Evolutionary conservation across 1,140 invertebrate genomes (phyloP).

Genomic region (Drosophila bocqueti): DNA sequence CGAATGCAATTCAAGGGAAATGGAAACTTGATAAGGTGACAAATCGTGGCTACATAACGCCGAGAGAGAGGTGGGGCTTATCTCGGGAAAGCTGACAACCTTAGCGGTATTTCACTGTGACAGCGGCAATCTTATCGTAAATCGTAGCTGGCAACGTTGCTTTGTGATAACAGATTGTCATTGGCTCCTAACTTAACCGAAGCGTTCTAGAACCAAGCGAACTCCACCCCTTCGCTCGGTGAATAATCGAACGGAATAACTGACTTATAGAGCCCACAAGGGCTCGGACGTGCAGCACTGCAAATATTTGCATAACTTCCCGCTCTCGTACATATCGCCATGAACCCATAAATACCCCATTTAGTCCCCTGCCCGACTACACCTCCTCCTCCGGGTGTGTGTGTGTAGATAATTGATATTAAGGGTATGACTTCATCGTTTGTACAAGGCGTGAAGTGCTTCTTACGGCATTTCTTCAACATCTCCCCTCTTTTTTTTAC

Average conservation of each 20-base stretch:
- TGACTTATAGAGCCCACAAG: conserved; percentile 37
- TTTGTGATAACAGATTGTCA: conserved; percentile 51
- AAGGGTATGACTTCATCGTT: conserved; percentile 69
- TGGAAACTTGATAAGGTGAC: conserved; percentile 27
- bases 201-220: conserved; percentile 13
- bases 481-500: conserved; percentile 3
- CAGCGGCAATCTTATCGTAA: conserved; percentile 52
- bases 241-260: background rate
- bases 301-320: conserved; percentile 56
- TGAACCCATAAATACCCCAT: conserved; percentile 11
- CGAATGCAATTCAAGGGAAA: conserved; percentile 10
- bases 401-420: conserved; percentile 58
- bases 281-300: conserved; percentile 51
- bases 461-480: conserved; percentile 22
- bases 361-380: background rate
- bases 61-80: background rate
- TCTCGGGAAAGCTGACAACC: background rate
- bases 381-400: conserved; percentile 7
- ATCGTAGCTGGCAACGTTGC: conserved; percentile 36
- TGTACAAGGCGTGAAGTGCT: conserved; percentile 53
- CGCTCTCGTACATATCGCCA: conserved; percentile 2
- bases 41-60: conserved; percentile 4
- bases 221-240: conserved; percentile 3
- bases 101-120: conserved; percentile 39
- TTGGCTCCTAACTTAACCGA: conserved; percentile 42